Percentiles rank a stretch among this genome's conserved stretches.
Evolutionary conservation across 2,113 vertebrate species (phyloP).

Genomic region (Rhombomys opimus): DNA sequence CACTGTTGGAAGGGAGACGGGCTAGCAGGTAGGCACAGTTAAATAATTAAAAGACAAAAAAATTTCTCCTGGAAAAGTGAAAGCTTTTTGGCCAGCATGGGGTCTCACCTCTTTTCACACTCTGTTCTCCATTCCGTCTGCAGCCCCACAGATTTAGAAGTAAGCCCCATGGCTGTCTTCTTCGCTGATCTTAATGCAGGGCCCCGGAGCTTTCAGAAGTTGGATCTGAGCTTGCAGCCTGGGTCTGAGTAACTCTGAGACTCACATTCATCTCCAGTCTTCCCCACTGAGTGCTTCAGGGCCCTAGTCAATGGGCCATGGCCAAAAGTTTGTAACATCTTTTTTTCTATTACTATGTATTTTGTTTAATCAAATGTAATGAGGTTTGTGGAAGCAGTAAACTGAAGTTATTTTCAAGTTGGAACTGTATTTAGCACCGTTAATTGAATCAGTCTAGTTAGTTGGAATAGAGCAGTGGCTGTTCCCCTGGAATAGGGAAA

Average conservation of each 20-base stretch:
- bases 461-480: constrained; percentile 67
- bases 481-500: constrained; percentile 65
- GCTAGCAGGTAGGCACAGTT: neutral
- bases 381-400: constrained; percentile 76
- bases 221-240: neutral
- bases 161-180: no score
- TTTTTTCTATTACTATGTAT: constrained; percentile 66
- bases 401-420: constrained; percentile 76
- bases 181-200: rapidly evolving
- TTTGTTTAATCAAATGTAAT: constrained; percentile 81
- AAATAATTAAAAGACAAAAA: neutral
- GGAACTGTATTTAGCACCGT: constrained; percentile 78
- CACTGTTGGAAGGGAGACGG: neutral
- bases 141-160: neutral
- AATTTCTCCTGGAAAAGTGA: neutral
- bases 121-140: neutral
- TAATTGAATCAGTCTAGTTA: constrained; percentile 80
- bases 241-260: neutral
- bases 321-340: constrained; percentile 69
- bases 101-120: neutral
- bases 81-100: neutral
- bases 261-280: rapidly evolving
- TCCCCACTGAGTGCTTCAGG: constrained; percentile 12
- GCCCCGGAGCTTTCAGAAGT: neutral
- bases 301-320: constrained; percentile 69